Conservation (phyloP, 2,113 vertebrate genomes). For the Apistogramma diplotaenia region DNA sequence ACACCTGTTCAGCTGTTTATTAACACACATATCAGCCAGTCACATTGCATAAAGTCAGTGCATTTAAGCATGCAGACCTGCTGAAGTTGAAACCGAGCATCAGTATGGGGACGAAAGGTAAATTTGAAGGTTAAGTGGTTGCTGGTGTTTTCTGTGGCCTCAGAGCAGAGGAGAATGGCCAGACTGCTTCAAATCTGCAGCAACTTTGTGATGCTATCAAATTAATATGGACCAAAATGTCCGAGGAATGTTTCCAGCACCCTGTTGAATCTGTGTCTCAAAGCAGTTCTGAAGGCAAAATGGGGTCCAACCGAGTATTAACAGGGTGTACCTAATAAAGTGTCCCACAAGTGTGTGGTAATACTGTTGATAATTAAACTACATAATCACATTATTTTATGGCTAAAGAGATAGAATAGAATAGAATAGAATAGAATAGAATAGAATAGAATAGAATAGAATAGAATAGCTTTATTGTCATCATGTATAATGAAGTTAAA, state of each 20-base stretch:
- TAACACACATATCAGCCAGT: neutral
- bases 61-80: rapidly evolving
- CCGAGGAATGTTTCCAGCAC: neutral
- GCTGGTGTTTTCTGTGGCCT: no score
- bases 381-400: neutral
- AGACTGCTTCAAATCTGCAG: neutral
- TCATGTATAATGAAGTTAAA: no score
- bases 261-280: neutral
- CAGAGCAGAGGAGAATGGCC: no score
- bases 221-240: neutral
- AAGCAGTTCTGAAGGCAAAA: neutral
- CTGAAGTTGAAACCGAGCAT: neutral
- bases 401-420: no score
- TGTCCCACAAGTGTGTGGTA: no score
- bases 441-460: no score
- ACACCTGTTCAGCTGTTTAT: neutral
- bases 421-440: no score
- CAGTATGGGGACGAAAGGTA: no score
- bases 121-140: no score
- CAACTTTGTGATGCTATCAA: neutral
- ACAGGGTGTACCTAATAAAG: neutral
- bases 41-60: neutral
- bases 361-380: neutral
- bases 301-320: rapidly evolving
- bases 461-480: no score